Evolutionary conservation across 2,888 invertebrate genomes (phyloP).

Genomic region (Eilema sororculum): DNA sequence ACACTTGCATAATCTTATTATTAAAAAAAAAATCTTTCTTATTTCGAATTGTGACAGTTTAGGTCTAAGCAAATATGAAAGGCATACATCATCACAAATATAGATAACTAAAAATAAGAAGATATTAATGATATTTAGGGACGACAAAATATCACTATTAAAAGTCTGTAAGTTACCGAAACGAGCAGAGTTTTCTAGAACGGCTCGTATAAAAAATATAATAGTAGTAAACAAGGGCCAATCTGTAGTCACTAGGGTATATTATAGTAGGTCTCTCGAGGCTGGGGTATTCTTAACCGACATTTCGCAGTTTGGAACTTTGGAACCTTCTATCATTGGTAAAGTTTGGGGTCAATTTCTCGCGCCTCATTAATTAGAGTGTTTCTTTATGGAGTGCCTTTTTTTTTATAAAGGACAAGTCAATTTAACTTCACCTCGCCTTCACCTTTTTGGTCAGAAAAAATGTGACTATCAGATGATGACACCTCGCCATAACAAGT

Average conservation of each 20-base stretch:
- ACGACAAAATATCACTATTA: background rate
- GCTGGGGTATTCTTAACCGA: background rate
- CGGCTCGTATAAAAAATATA: background rate
- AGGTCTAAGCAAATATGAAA: too few relatives aligned
- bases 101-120: too few relatives aligned
- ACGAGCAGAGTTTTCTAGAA: background rate
- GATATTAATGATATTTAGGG: background rate
- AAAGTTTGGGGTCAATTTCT: background rate
- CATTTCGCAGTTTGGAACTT: background rate
- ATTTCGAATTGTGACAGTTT: too few relatives aligned
- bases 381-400: background rate
- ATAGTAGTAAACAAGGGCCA: too few relatives aligned
- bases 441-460: too few relatives aligned
- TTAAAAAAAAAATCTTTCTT: too few relatives aligned
- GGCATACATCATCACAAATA: too few relatives aligned
- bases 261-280: background rate
- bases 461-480: too few relatives aligned
- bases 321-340: background rate
- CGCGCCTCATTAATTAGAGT: background rate
- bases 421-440: too few relatives aligned
- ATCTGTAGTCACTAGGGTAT: background rate
- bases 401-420: too few relatives aligned
- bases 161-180: background rate
- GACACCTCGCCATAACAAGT: too few relatives aligned
- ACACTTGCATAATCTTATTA: too few relatives aligned